Conservation (phyloP, 2,888 invertebrate species). For the Chironomus tentans region DNA sequence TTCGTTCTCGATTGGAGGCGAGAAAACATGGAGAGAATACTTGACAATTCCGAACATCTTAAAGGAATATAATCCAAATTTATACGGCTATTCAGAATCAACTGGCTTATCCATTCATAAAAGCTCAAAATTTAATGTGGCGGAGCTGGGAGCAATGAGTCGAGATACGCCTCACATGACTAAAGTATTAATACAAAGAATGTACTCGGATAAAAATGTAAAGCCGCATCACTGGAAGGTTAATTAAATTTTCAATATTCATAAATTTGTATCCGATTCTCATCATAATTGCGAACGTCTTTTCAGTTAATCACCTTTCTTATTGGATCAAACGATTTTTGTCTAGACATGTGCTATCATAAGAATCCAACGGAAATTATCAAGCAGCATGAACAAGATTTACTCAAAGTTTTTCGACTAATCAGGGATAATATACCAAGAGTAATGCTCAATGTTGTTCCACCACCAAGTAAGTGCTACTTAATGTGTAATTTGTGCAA, state of each 20-base stretch:
- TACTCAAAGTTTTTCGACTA: conserved; percentile 42
- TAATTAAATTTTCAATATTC: too few relatives aligned
- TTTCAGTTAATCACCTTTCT: conserved; percentile 48
- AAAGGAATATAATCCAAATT: conserved; percentile 54
- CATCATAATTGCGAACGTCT: conserved; percentile 10
- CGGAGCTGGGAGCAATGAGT: conserved; percentile 51
- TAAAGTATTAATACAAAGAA: conserved; percentile 45
- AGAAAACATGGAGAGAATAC: conserved; percentile 46
- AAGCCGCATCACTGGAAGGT: conserved; percentile 54
- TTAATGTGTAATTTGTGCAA: too few relatives aligned
- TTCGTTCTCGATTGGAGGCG: conserved; percentile 47
- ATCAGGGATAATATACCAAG: conserved; percentile 51
- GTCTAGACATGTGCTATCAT: conserved; percentile 47
- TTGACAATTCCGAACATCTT: conserved; percentile 52
- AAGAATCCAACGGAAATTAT: conserved; percentile 40
- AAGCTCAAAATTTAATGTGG: conserved; percentile 48
- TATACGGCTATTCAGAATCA: conserved; percentile 51
- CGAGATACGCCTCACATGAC: conserved; percentile 50
- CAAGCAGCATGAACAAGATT: conserved; percentile 43
- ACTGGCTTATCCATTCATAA: conserved; percentile 44
- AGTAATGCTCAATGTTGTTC: conserved; percentile 49
- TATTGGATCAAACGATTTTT: conserved; percentile 55
- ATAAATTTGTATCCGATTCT: too few relatives aligned
- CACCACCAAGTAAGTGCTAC: conserved; percentile 44
- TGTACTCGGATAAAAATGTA: conserved; percentile 46